Conservation (phyloP, 2,113 vertebrate species). For the Pelecanoides urinatrix region DNA sequence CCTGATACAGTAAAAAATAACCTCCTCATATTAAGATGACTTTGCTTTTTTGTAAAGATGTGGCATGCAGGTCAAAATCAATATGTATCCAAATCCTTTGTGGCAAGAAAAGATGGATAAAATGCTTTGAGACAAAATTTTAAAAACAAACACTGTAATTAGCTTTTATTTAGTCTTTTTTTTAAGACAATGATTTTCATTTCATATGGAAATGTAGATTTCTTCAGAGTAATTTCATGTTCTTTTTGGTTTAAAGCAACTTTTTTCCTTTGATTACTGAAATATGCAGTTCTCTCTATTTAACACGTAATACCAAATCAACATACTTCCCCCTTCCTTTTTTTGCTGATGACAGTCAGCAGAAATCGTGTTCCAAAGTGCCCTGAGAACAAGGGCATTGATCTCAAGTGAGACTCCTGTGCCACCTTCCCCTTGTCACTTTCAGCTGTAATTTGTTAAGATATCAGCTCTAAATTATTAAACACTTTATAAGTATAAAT, state of each 20-base stretch:
- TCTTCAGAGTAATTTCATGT: constrained; percentile 61
- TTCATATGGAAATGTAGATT: constrained; percentile 66
- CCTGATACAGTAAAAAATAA: constrained; percentile 65
- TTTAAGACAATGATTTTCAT: constrained; percentile 68
- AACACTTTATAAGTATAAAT: constrained; percentile 89
- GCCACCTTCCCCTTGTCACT: constrained; percentile 77
- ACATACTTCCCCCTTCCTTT: constrained; percentile 52
- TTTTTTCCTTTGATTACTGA: constrained; percentile 68
- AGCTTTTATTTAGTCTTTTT: constrained; percentile 68
- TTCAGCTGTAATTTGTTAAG: constrained; percentile 84
- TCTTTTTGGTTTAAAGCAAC: constrained; percentile 68
- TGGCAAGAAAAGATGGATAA: constrained; percentile 55
- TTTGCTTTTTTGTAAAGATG: constrained; percentile 63
- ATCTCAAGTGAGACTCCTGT: constrained; percentile 70
- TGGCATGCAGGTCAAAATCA: constrained; percentile 53
- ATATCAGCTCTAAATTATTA: constrained; percentile 89
- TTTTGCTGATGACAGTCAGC: constrained; percentile 69
- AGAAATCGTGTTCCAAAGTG: constrained; percentile 68
- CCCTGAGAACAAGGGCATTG: constrained; percentile 68
- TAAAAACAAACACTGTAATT: constrained; percentile 65
- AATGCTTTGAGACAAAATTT: constrained; percentile 61
- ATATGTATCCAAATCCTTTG: constrained; percentile 53
- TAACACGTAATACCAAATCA: constrained; percentile 59
- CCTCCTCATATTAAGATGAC: constrained; percentile 62
- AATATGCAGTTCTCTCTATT: constrained; percentile 62